Evolutionary conservation across 1,140 invertebrate species (phyloP), one percentile per base, ranked within the genome.

Genomic region (Brachionus asplanchnoidis): DNA sequence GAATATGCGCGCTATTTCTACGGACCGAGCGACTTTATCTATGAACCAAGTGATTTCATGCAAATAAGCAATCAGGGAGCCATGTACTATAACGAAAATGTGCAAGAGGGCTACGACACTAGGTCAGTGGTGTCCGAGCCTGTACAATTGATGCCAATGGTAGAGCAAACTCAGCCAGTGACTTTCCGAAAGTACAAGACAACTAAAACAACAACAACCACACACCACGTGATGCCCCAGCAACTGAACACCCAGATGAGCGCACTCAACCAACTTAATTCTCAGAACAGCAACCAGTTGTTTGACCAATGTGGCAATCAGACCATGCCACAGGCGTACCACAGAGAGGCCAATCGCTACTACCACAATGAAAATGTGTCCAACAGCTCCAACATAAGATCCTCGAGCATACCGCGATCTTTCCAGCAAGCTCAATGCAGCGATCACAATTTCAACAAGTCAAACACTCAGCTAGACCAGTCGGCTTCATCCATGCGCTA

Each of bases 1-100:
- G 79, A 65, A 68, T 65, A 20, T 65, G 50, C 32, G 26, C 50
- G 53, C 20, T 68, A 44, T 40, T 82, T 82, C 14, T 82, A 82
- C 36, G 79, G 79, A n/a, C 79, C 79, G n/a, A 82, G 79, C 42
- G 79, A 82, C 65, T 82, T 82, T 65, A 82, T 82, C n/a, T 82
- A 82, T 28, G 79, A 82, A 8, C 42, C 73, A 23, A 77, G 73
- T 23, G 73, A 77, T 26, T 77, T 77, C 53, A 77, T 53, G 73
- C 73, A 77, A 50, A 12, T 50, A 50, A 50, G 26, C 73, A 77
- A 77, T 12, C 40, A 26, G 23, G 46, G 14, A 44, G 73, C 17
- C 42, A 82, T 42, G 53, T 60, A 60, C 53, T 26, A 60, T 20
- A 60, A 60, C 53, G 53, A 60, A 11, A 60, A 60, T 60, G 8